Base-by-base conservation (phyloP, 2,113 vertebrate genomes). In the Urocolius indicus region DNA sequence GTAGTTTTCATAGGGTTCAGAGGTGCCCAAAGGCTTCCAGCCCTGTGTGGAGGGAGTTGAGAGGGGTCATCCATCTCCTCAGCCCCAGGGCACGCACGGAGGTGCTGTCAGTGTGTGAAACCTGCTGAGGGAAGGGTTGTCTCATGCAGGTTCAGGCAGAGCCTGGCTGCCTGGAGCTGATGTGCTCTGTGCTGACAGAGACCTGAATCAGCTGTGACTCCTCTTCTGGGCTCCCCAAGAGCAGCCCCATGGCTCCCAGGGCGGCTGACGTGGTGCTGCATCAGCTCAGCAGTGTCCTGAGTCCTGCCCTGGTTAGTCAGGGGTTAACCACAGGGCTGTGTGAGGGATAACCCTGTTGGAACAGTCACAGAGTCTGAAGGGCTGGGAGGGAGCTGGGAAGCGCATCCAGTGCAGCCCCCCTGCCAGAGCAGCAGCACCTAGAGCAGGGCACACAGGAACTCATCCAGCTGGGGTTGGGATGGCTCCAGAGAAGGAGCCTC, bases 231-330 rank as follows among this genome's bases (percentile, higher is more conserved):
- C 78, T 87, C 45, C 24, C n/a, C 1, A 1, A 8, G 43, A 30
- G 13, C 0, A 1, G 20, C 58, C 5, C 10, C 6, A 0, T 1
- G 2, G 45, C 52, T 63, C 36, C 38, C 1, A 0, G 79, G 74
- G 85, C 59, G 29, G 65, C 32, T 77, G 71, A 82, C 3, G 24
- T 3, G 32, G 59, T 6, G 3, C 1, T 21, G 29, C 59, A 19
- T 21, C 58, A 46, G 69, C 58, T 29, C 51, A 59, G 63, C 3
- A 1, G 32, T 22, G 52, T 16, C 17, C 1, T 10, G 62, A 49
- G 46, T n/a, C 94, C 80, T 69, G 79, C 46, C 67, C 43, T 0
- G 14, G 36, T 84, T 57, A 63, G 49, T 73, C 75, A 84, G 59
- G 63, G 65, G 30, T 62, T 43, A 46, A 67, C 7, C 34, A 24